phyloP scores from a whole-genome alignment of 1,140 invertebrate species.

The Diabrotica virgifera region DNA sequence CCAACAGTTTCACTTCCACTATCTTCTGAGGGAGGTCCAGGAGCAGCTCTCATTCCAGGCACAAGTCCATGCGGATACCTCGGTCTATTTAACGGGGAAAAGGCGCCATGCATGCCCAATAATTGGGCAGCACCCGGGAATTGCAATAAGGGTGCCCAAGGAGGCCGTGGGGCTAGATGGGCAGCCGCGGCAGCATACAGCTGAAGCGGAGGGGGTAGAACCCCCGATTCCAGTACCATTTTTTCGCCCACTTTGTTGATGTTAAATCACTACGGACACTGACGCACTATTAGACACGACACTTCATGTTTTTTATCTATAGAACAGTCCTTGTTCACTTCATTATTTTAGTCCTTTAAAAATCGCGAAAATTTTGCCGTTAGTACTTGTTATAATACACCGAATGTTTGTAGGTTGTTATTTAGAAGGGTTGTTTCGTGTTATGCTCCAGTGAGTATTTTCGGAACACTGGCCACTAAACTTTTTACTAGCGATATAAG shows the following conservation, averaged over 20 bases:
- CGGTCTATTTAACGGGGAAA: constrained; percentile 42
- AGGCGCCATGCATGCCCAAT: constrained; percentile 45
- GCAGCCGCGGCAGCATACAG: constrained; percentile 46
- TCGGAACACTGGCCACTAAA: no score
- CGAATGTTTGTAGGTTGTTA: no score
- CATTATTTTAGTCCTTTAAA: no score
- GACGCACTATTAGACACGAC: constrained; percentile 17
- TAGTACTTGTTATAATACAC: no score
- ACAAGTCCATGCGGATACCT: constrained; percentile 43
- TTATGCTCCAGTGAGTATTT: no score
- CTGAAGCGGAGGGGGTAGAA: constrained; percentile 47
- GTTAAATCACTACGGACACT: constrained; percentile 30
- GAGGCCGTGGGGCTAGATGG: constrained; percentile 42
- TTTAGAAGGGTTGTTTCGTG: no score
- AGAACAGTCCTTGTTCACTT: no score
- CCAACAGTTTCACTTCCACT: constrained; percentile 48
- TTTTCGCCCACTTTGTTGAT: constrained; percentile 25
- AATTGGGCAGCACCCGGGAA: constrained; percentile 44
- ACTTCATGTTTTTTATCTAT: constrained; percentile 1
- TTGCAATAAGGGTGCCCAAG: constrained; percentile 48
- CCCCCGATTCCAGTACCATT: constrained; percentile 47
- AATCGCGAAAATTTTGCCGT: no score
- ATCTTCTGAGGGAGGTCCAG: constrained; percentile 47
- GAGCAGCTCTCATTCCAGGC: constrained; percentile 39
- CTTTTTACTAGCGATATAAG: not conserved